Conservation (phyloP, 2,888 invertebrate genomes). For the Flabesymbios commensalis region DNA sequence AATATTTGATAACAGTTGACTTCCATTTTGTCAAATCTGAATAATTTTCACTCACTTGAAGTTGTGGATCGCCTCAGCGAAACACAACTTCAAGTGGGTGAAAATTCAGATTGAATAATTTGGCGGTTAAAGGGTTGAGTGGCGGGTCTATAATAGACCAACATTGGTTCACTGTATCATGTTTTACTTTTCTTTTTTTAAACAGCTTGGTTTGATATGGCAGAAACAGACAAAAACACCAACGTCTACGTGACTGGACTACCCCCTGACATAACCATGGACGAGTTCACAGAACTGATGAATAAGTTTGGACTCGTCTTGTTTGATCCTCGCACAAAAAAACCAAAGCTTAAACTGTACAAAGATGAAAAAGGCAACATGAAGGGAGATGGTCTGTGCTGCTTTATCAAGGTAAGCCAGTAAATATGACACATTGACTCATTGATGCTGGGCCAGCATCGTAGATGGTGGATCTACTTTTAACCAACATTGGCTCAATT, state of each 20-base stretch:
- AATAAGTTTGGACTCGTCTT: slow-evolving; percentile 94
- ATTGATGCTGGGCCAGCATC: too few species aligned
- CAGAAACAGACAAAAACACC: slow-evolving; percentile 84
- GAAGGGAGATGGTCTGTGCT: slow-evolving; percentile 96
- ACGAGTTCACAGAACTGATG: slow-evolving; percentile 87
- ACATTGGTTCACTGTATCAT: neutral
- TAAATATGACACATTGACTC: neutral
- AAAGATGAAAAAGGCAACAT: slow-evolving; percentile 77
- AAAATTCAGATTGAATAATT: too few species aligned
- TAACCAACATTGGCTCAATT: too few species aligned
- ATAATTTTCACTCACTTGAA: too few species aligned
- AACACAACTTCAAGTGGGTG: too few species aligned
- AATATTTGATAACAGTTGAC: too few species aligned
- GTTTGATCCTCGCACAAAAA: slow-evolving; percentile 76
- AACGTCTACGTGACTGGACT: slow-evolving; percentile 95
- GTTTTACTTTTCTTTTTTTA: neutral
- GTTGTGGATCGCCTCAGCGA: too few species aligned
- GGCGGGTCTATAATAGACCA: neutral
- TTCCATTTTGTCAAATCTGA: too few species aligned
- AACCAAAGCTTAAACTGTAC: slow-evolving; percentile 89
- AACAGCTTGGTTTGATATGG: slow-evolving; percentile 87
- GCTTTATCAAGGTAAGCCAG: slow-evolving; percentile 81
- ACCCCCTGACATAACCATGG: slow-evolving; percentile 82
- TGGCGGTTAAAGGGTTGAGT: too few species aligned
- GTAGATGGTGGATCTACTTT: too few species aligned